Evolutionary conservation across 2,888 invertebrate species (phyloP).

Genomic region (Choreutis nemorana): DNA sequence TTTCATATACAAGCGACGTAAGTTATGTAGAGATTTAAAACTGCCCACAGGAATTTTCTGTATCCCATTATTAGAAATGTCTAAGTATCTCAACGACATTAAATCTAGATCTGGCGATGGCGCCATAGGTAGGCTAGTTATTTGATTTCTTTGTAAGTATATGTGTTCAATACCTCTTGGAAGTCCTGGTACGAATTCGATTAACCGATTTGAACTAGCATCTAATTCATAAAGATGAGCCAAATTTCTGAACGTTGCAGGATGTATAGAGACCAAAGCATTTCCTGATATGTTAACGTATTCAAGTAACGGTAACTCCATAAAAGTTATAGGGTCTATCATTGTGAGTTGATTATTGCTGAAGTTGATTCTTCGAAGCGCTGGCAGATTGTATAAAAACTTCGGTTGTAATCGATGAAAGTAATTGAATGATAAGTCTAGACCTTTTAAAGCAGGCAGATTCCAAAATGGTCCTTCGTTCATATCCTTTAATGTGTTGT

Average conservation of each 20-base stretch:
- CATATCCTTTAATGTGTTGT: constrained; percentile 81
- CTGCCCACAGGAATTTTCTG: constrained; percentile 72
- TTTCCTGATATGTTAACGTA: constrained; percentile 83
- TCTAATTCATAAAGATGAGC: constrained; percentile 81
- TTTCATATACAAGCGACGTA: constrained; percentile 74
- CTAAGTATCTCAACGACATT: constrained; percentile 76
- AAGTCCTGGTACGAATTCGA: constrained; percentile 80
- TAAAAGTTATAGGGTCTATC: constrained; percentile 77
- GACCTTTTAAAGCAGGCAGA: constrained; percentile 81
- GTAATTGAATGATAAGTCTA: constrained; percentile 81
- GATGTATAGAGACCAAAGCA: constrained; percentile 73
- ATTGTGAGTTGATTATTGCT: constrained; percentile 75
- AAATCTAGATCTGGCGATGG: constrained; percentile 75
- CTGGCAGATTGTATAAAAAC: constrained; percentile 77
- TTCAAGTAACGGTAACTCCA: constrained; percentile 76
- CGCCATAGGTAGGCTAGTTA: constrained; percentile 69
- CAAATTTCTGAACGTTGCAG: constrained; percentile 78
- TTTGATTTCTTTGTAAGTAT: constrained; percentile 75
- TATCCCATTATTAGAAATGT: constrained; percentile 78
- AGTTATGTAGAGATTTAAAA: constrained; percentile 71
- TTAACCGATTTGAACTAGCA: constrained; percentile 74
- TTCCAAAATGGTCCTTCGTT: constrained; percentile 84
- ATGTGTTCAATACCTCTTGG: constrained; percentile 81
- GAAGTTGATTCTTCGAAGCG: constrained; percentile 77
- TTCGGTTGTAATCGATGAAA: constrained; percentile 76